Conservation (phyloP, 2,797 vertebrate species). For the Nasua narica region DNA sequence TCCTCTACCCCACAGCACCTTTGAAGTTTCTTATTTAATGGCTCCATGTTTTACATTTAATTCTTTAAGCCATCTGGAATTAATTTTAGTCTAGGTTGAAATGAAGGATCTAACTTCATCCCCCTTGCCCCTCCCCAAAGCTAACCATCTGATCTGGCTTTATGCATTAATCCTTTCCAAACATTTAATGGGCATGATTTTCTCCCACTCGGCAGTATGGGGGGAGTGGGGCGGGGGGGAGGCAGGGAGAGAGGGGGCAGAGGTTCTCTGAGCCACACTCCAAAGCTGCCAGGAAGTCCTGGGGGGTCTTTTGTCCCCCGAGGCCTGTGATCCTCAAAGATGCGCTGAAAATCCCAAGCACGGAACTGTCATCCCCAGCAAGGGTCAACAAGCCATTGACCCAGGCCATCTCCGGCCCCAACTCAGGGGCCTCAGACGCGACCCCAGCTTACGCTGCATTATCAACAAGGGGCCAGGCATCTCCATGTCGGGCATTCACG, state of each 20-base stretch:
- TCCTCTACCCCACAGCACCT: slow-evolving; percentile 12
- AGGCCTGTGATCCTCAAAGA: accelerated
- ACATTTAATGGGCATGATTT: background rate
- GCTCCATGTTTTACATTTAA: slow-evolving; percentile 45
- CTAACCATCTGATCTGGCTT: slow-evolving; percentile 45
- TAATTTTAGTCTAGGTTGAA: slow-evolving; percentile 48
- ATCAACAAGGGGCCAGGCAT: background rate
- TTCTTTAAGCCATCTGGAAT: slow-evolving; percentile 69
- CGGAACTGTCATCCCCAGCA: too few species aligned
- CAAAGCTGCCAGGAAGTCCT: background rate
- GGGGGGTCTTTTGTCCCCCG: background rate
- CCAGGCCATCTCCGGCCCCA: background rate
- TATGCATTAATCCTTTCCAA: slow-evolving; percentile 31
- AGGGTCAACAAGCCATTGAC: background rate
- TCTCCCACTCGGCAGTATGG: background rate
- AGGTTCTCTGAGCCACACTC: background rate
- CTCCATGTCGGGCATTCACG: background rate
- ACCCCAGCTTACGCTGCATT: background rate
- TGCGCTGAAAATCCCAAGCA: background rate
- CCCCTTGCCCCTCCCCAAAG: background rate
- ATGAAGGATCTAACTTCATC: slow-evolving; percentile 4
- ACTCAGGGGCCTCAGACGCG: background rate
- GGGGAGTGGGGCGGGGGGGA: accelerated
- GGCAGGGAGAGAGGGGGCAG: too few species aligned
- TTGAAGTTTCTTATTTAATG: slow-evolving; percentile 60